These are phyloP conservation scores for Tipula lateralis DNA, from an alignment of 2,888 invertebrate genomes.

Conservation along the genomic window DNA sequence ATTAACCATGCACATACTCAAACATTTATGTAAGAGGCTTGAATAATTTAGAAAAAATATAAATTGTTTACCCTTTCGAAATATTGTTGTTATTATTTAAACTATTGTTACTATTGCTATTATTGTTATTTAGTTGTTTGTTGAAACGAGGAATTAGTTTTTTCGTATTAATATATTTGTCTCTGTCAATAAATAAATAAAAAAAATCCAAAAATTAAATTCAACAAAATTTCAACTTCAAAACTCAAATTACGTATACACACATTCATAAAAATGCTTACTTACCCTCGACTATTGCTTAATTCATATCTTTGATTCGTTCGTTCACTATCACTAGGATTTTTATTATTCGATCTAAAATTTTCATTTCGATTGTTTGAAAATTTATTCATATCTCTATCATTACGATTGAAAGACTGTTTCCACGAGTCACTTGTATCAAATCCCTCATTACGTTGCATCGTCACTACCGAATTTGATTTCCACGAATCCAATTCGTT, in stretches of 20 bases:
- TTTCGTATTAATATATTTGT: conserved; percentile 27
- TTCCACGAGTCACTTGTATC: not conserved
- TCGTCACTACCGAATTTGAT: not conserved
- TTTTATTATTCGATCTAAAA: conserved; percentile 20
- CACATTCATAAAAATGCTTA: not conserved
- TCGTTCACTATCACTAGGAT: conserved; percentile 27
- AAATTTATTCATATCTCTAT: conserved; percentile 16
- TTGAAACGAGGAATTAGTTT: conserved; percentile 28
- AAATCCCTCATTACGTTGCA: not conserved
- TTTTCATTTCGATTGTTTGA: conserved; percentile 27
- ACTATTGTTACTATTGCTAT: not conserved
- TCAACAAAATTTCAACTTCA: not conserved
- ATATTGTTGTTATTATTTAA: not conserved
- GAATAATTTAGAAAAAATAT: not conserved
- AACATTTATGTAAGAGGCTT: not conserved
- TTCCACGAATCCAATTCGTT: not conserved
- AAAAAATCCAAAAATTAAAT: not conserved
- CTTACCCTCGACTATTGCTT: conserved; percentile 19
- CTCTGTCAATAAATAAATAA: not conserved
- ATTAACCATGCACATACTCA: not conserved
- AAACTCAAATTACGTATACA: not conserved
- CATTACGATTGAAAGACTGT: not conserved
- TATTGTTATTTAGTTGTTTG: conserved; percentile 25
- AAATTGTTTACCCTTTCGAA: conserved; percentile 25
- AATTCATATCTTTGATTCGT: not conserved